These are phyloP conservation scores for Lepidostoma basale DNA, from an alignment of 1,140 invertebrate genomes.

Conservation along the genomic window DNA sequence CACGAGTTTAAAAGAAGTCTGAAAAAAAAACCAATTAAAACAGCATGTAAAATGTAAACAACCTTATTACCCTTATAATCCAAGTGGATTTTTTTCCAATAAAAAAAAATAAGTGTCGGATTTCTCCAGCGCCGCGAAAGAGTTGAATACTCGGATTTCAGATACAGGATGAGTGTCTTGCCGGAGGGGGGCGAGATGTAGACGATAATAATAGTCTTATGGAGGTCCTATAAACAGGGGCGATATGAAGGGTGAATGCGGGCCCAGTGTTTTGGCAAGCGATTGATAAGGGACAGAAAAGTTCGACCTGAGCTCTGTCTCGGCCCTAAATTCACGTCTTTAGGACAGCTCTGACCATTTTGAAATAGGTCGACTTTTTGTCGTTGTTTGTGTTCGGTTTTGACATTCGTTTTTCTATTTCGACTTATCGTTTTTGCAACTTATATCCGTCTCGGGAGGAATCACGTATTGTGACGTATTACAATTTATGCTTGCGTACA, in stretches of 20 bases:
- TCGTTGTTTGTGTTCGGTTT: too few species aligned
- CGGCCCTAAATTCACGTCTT: neutral
- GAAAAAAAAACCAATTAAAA: too few species aligned
- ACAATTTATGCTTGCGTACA: too few species aligned
- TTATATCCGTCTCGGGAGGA: too few species aligned
- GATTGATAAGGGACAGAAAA: conserved; percentile 18
- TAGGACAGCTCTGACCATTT: neutral
- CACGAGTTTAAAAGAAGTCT: too few species aligned
- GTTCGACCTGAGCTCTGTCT: neutral
- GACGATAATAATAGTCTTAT: neutral
- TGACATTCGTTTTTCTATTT: too few species aligned
- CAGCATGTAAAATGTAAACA: too few species aligned
- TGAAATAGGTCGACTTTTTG: conserved; percentile 3
- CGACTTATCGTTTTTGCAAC: too few species aligned
- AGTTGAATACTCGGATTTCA: neutral
- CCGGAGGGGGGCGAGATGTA: neutral
- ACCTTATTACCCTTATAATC: too few species aligned
- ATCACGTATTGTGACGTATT: too few species aligned
- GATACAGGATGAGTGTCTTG: neutral
- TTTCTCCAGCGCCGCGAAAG: neutral
- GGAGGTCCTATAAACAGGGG: neutral
- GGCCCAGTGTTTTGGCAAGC: conserved; percentile 16
- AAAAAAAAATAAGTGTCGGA: too few species aligned
- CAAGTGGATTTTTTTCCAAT: too few species aligned
- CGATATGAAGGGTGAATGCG: conserved; percentile 9